Evolutionary conservation across 2,113 vertebrate genomes (phyloP).

Genomic region (Panthera leo): DNA sequence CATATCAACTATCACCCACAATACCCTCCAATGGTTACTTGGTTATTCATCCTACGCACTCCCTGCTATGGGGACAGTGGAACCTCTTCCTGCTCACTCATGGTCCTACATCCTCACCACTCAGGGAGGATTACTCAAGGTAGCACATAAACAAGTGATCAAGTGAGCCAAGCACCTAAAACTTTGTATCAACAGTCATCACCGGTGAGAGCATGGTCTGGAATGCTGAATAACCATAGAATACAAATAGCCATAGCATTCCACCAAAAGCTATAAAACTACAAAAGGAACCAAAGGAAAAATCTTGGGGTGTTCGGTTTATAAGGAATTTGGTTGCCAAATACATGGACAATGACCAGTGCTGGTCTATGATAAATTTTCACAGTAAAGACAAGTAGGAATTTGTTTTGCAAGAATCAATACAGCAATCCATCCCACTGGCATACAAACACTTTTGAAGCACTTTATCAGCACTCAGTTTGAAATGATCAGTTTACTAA

Average conservation of each 20-base stretch:
- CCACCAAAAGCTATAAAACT: neutral
- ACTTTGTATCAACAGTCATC: neutral
- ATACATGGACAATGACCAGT: neutral
- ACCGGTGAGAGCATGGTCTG: too few relatives aligned
- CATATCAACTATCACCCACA: neutral
- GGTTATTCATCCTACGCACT: neutral
- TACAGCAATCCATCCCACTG: neutral
- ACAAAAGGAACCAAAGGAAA: neutral
- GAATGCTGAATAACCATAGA: neutral
- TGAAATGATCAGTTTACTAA: constrained; percentile 40
- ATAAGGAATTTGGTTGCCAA: neutral
- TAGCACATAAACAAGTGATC: neutral
- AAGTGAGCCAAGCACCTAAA: neutral
- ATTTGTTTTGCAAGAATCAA: neutral
- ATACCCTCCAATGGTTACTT: neutral
- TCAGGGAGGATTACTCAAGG: neutral
- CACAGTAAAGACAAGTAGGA: neutral
- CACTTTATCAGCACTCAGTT: neutral
- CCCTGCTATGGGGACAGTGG: neutral
- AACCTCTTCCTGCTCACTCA: too few relatives aligned
- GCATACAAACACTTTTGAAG: neutral
- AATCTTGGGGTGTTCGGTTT: neutral
- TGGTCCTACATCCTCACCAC: neutral
- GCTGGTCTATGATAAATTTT: neutral
- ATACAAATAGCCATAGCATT: neutral